Conservation (phyloP, 2,888 invertebrate genomes). For the Acanthacorydalis orientalis region DNA sequence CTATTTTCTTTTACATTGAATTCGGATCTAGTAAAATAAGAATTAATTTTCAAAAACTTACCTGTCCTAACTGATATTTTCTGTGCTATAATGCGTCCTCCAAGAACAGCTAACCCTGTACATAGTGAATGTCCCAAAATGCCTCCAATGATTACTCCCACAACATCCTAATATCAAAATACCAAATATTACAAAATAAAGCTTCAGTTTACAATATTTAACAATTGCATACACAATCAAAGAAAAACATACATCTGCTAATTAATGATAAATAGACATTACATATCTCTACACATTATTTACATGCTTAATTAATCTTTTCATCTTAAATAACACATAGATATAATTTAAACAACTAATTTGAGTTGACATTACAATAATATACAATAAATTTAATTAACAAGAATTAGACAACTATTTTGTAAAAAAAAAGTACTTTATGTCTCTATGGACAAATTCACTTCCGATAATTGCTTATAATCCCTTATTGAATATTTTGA, state of each 20-base stretch:
- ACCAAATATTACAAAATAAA: constrained; percentile 8
- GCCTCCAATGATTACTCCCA: constrained; percentile 89
- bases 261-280: too few species aligned
- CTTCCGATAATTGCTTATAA: too few species aligned
- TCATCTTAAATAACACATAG: too few species aligned
- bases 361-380: too few species aligned
- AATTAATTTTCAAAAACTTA: constrained; percentile 22
- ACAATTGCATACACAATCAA: not conserved
- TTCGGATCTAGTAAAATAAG: not conserved
- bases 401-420: too few species aligned
- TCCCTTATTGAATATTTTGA: too few species aligned
- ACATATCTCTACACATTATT: too few species aligned
- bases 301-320: too few species aligned
- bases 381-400: too few species aligned
- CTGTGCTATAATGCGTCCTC: constrained; percentile 91
- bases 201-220: not conserved
- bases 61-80: constrained; percentile 95
- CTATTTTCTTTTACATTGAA: not conserved
- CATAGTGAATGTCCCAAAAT: constrained; percentile 88
- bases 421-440: too few species aligned
- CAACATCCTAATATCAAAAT: constrained; percentile 45
- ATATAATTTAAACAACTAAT: too few species aligned
- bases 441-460: too few species aligned
- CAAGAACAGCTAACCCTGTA: constrained; percentile 92
- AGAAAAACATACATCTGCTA: not conserved